A percentile compares a stretch with the other conserved stretches of the same genome.
phyloP scores from a whole-genome alignment of 2,888 invertebrate genomes.

The Drosophila aldrichi region DNA sequence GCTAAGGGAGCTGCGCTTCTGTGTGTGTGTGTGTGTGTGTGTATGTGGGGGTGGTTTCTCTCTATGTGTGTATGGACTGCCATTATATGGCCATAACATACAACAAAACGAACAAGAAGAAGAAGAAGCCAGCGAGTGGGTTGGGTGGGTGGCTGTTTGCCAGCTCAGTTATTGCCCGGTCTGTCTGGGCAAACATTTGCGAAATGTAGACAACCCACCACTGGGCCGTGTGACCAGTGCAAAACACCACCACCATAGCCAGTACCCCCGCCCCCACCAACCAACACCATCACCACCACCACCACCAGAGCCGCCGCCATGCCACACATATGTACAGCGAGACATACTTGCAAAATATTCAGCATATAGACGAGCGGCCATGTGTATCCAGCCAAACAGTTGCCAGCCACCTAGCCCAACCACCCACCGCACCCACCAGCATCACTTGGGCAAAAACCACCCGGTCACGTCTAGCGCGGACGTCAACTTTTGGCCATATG shows the following conservation, averaged over 20 bases:
- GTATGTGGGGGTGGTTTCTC: constrained; percentile 39
- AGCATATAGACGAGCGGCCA: constrained; percentile 52
- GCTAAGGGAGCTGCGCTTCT: constrained; percentile 25
- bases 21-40: constrained; percentile 17
- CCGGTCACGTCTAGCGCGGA: constrained; percentile 63
- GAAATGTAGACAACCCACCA: constrained; percentile 69
- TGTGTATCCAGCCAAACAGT: constrained; percentile 53
- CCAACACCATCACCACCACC: constrained; percentile 1
- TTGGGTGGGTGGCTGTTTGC: constrained; percentile 13
- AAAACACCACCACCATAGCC: constrained; percentile 44
- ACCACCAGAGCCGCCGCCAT: constrained; percentile 3
- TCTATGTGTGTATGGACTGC: constrained; percentile 28
- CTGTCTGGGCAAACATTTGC: constrained; percentile 62
- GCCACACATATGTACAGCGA: constrained; percentile 19
- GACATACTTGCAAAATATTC: constrained; percentile 63
- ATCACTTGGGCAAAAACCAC: constrained; percentile 56
- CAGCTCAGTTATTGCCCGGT: constrained; percentile 41
- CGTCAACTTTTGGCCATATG: constrained; percentile 78
- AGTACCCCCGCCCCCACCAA: constrained; percentile 1
- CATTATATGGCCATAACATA: constrained; percentile 65
- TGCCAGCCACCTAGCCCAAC: constrained; percentile 4
- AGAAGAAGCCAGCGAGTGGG: constrained; percentile 4
- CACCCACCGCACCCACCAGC: constrained; percentile 4
- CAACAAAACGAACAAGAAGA: constrained; percentile 28
- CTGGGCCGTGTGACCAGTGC: constrained; percentile 65